Evolutionary conservation across 2,888 invertebrate genomes (phyloP).

Genomic region (Synanthedon tipuliformis): DNA sequence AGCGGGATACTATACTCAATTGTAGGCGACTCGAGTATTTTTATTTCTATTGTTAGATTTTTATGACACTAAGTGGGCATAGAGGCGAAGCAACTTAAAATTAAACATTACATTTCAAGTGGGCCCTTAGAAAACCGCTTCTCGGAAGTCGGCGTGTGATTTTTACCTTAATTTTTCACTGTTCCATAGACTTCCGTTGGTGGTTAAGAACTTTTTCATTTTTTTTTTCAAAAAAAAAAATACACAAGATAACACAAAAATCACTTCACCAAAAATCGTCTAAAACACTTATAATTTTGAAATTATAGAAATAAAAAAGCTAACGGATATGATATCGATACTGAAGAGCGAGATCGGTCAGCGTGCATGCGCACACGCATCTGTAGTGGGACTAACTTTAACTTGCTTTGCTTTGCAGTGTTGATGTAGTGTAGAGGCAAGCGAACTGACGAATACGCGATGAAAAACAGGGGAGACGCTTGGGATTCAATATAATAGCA

Average conservation of each 20-base stretch:
- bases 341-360: not conserved
- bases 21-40: conserved; percentile 31
- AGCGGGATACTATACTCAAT: conserved; percentile 8
- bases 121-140: not conserved
- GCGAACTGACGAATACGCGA: not conserved
- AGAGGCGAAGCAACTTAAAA: not conserved
- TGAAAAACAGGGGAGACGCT: not conserved
- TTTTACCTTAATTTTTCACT: not conserved
- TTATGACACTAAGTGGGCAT: conserved; percentile 19
- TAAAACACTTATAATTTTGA: not conserved
- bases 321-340: not conserved
- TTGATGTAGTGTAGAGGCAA: too few species aligned
- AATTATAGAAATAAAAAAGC: not conserved
- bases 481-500: not conserved
- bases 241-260: not conserved
- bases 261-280: not conserved
- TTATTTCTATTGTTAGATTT: conserved; percentile 33
- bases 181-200: not conserved
- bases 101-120: not conserved
- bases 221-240: not conserved
- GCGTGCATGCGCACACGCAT: not conserved
- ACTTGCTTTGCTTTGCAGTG: too few species aligned
- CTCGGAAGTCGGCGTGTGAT: not conserved
- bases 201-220: not conserved
- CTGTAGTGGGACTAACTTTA: not conserved